Evolutionary conservation across 2,888 invertebrate genomes (phyloP), one percentile per base, ranked within the genome.

Genomic region (Choreutis nemorana): DNA sequence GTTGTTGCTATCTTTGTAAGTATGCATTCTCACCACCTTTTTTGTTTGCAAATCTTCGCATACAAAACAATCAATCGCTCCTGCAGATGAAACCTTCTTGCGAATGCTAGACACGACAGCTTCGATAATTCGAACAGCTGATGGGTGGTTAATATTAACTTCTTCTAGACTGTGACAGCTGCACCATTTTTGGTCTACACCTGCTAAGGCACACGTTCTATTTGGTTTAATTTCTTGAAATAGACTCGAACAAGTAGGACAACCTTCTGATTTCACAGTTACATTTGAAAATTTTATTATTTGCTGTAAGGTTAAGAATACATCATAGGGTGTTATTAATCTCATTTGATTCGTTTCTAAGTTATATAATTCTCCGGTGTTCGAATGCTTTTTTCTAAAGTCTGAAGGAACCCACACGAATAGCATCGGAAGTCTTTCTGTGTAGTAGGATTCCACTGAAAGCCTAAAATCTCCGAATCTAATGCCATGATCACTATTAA

Each of bases 401-500:
- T 78, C 72, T 2, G 71, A 59, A 0, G 91, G 91, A 10, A 88
- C 50, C 75, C 85, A 86, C 18, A 90, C 50, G 45, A 84, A 89
- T 12, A 90, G 77, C 52, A 87, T 88, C 0, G 91, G 91, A 23
- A 91, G 51, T 13, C 90, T 81, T 49, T 90, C 89, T 48, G 90
- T 90, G 43, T 88, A 82, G 80, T 88, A 90, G 0, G 90, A 90
- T n/a, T 87, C 83, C 37, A 83, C 75, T 0, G 86, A 84, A 37
- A 82, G 64, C 13, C 89, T 71, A 35, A 86, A 83, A 12, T 81
- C 75, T 0, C 90, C 90, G 53, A 83, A 89, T 22, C 90, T 77
- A 48, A 87, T 82, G 1, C 91, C 91, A 48, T 91, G 90, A 52
- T 91, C 91, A 48, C 90, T 90, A 28, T 90, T 61, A 34, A 90